Percentiles rank a stretch among this genome's conserved stretches.
These are phyloP conservation scores for Bombus affinis DNA, from an alignment of 1,140 invertebrate genomes.

Conservation along the genomic window DNA sequence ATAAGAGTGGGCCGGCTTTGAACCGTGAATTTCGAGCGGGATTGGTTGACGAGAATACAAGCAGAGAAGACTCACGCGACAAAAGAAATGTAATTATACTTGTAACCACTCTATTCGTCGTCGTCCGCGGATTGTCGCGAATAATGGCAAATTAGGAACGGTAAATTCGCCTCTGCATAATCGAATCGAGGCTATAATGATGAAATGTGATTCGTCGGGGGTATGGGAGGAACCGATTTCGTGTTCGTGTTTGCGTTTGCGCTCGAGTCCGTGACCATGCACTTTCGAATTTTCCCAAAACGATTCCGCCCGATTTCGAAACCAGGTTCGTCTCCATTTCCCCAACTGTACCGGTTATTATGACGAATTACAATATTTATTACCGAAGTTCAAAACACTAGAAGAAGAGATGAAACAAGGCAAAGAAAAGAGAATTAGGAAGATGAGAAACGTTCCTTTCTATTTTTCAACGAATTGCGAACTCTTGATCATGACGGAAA, in stretches of 20 bases:
- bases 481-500: neutral
- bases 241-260: too few species aligned
- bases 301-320: neutral
- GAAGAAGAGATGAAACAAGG: too few species aligned
- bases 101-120: neutral
- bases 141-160: constrained; percentile 34
- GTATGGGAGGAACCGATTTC: too few species aligned
- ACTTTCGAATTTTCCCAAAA: constrained; percentile 11
- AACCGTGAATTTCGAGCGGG: constrained; percentile 28
- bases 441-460: neutral
- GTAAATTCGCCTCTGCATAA: constrained; percentile 32
- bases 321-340: constrained; percentile 30
- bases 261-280: too few species aligned
- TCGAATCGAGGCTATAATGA: constrained; percentile 15
- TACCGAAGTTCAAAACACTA: too few species aligned
- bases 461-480: neutral
- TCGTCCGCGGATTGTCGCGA: constrained; percentile 1
- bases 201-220: constrained; percentile 18
- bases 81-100: constrained; percentile 40
- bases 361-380: neutral
- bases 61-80: neutral
- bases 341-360: constrained; percentile 17
- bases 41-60: constrained; percentile 7
- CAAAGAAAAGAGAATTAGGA: neutral
- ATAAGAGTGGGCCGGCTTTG: constrained; percentile 3